Base-by-base conservation (phyloP, 2,888 invertebrate genomes). In the Carabus problematicus region DNA sequence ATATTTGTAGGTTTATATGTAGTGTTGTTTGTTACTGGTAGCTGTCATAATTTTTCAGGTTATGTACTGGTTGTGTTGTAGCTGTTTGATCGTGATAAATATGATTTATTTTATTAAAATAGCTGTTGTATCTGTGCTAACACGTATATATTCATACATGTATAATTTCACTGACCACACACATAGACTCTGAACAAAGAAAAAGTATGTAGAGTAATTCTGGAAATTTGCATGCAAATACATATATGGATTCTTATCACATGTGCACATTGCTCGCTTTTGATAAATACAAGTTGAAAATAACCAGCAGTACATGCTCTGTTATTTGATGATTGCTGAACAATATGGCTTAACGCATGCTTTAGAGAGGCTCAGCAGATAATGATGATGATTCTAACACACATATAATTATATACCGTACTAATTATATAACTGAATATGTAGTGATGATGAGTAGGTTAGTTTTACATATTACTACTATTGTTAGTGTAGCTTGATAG, bases 181-280 rank as follows among this genome's bases (percentile, higher is more conserved):
- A 29, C 29, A 29, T 6, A 29, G 29, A 29, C 29, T 29, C 29
- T 3, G 29, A 29, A 29, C 29, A 29, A 29, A 29, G 3, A 3
- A 29, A 29, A 29, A 2, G 6, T 29, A 29, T 29, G 29, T 29
- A 29, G 29, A 29, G 55, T 49, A 58, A 59, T 58, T 66, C 58
- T 52, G 59, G 49, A 66, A 49, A 12, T 66, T 55, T 69, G 69
- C 69, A 69, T 69, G 69, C 62, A 55, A n/a, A n/a, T n/a, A n/a
- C n/a, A 45, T 66, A 14, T 63, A 42, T 63, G 63, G 63, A 54
- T 19, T 60, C 47, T 58, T 66, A 41, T 62, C 56, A 69, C 47
- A 18, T 49, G 55, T 43, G 54, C 62, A 69, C 67, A 67, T 42
- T 59, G 52, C 18, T 66, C 52, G 67, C 67, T 67, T 66, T 56